Percentiles rank a stretch among this genome's conserved stretches.
These are phyloP conservation scores for Drosophila gunungcola DNA, from an alignment of 1,140 invertebrate species.

Conservation along the genomic window DNA sequence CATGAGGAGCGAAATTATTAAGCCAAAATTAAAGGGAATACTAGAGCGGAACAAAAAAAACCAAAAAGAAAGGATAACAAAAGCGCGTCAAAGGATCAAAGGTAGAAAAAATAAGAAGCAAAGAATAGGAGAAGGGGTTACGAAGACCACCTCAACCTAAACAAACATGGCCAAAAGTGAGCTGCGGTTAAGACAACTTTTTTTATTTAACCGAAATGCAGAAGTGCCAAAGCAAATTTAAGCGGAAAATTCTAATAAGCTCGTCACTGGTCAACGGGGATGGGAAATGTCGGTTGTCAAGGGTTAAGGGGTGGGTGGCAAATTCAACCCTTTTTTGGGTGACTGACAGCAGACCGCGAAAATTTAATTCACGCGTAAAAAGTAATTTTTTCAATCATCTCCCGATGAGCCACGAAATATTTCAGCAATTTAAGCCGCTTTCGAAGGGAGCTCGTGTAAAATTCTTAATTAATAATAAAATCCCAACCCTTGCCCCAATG, in stretches of 20 bases:
- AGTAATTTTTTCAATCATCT: constrained; percentile 77
- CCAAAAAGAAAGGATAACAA: constrained; percentile 53
- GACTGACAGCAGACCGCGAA: constrained; percentile 60
- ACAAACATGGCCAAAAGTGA: constrained; percentile 60
- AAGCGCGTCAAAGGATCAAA: constrained; percentile 81
- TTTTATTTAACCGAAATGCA: constrained; percentile 10
- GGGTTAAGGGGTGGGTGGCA: constrained; percentile 13
- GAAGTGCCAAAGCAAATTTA: constrained; percentile 78
- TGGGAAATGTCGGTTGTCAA: constrained; percentile 29
- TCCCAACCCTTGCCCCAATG: constrained; percentile 28
- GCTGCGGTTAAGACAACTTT: constrained; percentile 63
- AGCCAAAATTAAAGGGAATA: constrained; percentile 69
- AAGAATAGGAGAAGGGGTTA: constrained; percentile 21
- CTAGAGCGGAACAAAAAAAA: constrained; percentile 31
- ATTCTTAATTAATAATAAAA: constrained; percentile 78
- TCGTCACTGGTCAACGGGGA: constrained; percentile 38
- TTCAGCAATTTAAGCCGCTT: constrained; percentile 79
- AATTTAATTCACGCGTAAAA: constrained; percentile 81
- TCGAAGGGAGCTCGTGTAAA: constrained; percentile 58
- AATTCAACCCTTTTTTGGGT: constrained; percentile 59
- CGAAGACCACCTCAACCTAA: constrained; percentile 59
- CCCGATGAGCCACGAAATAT: constrained; percentile 77
- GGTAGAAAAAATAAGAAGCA: constrained; percentile 43
- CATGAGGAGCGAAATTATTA: constrained; percentile 59
- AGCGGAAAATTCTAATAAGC: constrained; percentile 83